Conservation (phyloP, 2,888 invertebrate genomes). For the Doris montereyensis region DNA sequence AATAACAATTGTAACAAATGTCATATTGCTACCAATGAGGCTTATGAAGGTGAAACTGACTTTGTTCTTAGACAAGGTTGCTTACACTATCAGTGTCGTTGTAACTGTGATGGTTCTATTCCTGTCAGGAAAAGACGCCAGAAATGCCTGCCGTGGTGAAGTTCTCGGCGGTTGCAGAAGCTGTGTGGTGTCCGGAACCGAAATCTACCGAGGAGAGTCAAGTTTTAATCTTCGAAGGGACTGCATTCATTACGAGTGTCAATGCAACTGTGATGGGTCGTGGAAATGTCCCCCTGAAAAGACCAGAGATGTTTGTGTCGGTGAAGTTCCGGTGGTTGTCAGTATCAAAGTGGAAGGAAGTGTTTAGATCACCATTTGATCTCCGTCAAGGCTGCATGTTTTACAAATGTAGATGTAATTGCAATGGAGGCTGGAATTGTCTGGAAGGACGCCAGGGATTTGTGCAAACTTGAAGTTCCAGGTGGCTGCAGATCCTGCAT, state of each 20-base stretch:
- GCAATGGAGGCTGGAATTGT: constrained; percentile 64
- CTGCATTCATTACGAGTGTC: constrained; percentile 59
- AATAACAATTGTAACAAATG: constrained; percentile 38
- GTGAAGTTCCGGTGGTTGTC: constrained; percentile 42
- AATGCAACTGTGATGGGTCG: constrained; percentile 61
- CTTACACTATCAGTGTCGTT: constrained; percentile 54
- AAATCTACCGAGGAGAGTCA: constrained; percentile 51
- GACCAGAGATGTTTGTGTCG: constrained; percentile 53
- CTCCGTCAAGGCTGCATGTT: constrained; percentile 56
- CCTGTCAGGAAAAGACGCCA: constrained; percentile 40
- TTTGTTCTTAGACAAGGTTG: constrained; percentile 45
- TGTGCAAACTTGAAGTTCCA: constrained; percentile 46
- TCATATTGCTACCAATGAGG: constrained; percentile 29
- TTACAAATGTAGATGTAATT: constrained; percentile 60
- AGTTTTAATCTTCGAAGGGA: constrained; percentile 55
- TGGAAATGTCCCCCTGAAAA: constrained; percentile 60
- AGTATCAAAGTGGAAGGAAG: too few relatives aligned
- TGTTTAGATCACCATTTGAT: constrained; percentile 54
- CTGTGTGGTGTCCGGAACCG: constrained; percentile 46
- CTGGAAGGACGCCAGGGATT: constrained; percentile 54
- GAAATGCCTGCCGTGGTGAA: constrained; percentile 47
- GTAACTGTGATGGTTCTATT: constrained; percentile 64
- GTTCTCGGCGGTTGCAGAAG: constrained; percentile 47
- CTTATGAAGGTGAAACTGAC: constrained; percentile 44
- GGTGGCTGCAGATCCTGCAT: constrained; percentile 54